These are phyloP conservation scores for Dysdera silvatica DNA, from an alignment of 1,140 invertebrate species.

Conservation along the genomic window DNA sequence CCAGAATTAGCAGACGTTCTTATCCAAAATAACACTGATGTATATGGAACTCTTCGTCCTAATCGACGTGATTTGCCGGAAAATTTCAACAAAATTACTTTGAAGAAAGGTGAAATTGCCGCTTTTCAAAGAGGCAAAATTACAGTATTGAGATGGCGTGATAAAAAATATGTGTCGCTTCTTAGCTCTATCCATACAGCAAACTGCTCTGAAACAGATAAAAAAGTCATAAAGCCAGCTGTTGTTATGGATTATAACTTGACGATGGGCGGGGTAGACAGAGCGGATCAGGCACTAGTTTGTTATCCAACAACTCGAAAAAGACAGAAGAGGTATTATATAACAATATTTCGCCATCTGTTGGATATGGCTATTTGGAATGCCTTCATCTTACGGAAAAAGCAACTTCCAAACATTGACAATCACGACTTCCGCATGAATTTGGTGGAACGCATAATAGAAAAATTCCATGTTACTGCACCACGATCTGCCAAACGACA, in stretches of 20 bases:
- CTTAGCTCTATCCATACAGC: neutral
- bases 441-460: neutral
- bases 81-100: neutral
- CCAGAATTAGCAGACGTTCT: neutral
- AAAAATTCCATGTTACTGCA: neutral
- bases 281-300: constrained; percentile 1
- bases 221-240: neutral
- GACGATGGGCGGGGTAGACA: neutral
- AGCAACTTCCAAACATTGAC: neutral
- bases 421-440: constrained; percentile 1
- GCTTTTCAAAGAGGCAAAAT: constrained; percentile 4
- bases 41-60: neutral
- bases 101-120: neutral
- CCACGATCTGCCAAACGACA: neutral
- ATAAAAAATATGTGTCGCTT: neutral
- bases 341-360: neutral
- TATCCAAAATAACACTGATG: neutral
- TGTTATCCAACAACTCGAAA: constrained; percentile 3
- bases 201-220: neutral
- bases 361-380: neutral
- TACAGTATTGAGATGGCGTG: neutral
- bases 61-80: too few species aligned
- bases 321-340: neutral
- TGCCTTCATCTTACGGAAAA: constrained; percentile 3
- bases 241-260: constrained; percentile 2